Percentiles rank a stretch among this genome's conserved stretches.
Conservation (phyloP, 2,113 vertebrate genomes). For the Azemiops feae region DNA sequence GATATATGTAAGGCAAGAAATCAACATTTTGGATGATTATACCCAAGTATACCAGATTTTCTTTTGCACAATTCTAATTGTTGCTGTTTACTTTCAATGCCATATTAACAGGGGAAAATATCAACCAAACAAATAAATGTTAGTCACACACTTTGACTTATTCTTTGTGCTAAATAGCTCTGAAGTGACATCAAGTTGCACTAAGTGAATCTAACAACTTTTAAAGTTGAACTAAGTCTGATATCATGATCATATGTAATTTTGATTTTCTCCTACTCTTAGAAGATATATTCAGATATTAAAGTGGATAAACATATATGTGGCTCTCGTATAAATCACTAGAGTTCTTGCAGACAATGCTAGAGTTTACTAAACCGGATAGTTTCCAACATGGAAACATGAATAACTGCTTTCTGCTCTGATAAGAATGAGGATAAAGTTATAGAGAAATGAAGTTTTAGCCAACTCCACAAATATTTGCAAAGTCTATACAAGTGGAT, state of each 20-base stretch:
- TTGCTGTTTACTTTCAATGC: background rate
- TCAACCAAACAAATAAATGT: background rate
- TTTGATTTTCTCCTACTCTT: background rate
- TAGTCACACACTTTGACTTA: background rate
- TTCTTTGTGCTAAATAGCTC: background rate
- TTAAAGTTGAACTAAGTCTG: background rate
- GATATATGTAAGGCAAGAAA: background rate
- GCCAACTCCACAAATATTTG: constrained; percentile 9
- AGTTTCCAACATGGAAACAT: background rate
- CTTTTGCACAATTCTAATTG: background rate
- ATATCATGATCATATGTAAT: background rate
- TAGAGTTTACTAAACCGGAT: background rate
- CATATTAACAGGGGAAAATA: background rate
- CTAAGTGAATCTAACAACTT: background rate
- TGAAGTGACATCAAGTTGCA: background rate
- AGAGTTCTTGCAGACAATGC: background rate
- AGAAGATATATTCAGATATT: background rate
- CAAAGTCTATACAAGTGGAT: constrained; percentile 46
- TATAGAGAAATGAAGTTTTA: background rate
- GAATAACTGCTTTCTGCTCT: background rate
- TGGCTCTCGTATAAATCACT: background rate
- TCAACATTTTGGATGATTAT: constrained; percentile 15
- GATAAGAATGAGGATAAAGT: constrained; percentile 13
- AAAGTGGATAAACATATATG: background rate
- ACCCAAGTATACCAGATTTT: background rate